These are phyloP conservation scores for Molothrus aeneus DNA, from an alignment of 2,797 vertebrate species.

Conservation along the genomic window DNA sequence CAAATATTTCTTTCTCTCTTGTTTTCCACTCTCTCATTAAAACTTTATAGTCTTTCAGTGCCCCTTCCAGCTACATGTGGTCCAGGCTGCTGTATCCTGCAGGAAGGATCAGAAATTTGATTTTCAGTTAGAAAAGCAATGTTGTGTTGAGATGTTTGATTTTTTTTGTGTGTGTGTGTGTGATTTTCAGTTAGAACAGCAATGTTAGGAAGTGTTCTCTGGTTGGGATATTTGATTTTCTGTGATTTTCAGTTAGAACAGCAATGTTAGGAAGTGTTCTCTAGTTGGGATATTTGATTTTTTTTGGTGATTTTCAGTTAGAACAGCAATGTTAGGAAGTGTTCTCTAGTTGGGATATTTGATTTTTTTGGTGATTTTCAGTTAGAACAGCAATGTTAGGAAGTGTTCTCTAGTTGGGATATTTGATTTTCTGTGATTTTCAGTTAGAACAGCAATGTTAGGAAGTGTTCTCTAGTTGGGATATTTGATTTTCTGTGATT, in stretches of 20 bases:
- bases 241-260: not conserved
- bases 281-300: not conserved
- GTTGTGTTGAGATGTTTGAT: no score
- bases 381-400: no score
- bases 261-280: no score
- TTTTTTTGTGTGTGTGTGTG: no score
- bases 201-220: not conserved
- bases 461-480: accelerated
- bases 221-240: no score
- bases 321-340: not conserved
- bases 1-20: not conserved
- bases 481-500: not conserved
- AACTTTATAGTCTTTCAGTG: not conserved
- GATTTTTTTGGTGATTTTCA: not conserved
- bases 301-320: not conserved
- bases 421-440: not conserved
- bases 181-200: no score
- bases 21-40: not conserved
- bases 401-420: accelerated
- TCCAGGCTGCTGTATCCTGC: not conserved
- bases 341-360: not conserved
- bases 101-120: not conserved
- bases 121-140: not conserved
- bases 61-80: not conserved
- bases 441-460: not conserved